Evolutionary conservation across 1,140 invertebrate species (phyloP).

Genomic region (Periplaneta americana): DNA sequence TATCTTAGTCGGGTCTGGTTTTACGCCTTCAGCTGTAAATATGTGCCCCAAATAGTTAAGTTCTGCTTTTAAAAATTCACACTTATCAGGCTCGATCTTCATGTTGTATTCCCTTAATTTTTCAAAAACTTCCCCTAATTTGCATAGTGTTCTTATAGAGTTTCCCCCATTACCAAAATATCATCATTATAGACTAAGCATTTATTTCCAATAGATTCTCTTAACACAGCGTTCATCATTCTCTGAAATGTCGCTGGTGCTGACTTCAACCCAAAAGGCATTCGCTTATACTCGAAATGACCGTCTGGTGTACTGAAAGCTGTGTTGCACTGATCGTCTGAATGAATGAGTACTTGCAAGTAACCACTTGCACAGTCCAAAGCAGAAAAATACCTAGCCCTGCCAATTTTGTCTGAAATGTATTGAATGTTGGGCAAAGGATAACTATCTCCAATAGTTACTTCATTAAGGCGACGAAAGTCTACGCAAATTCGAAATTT

Average conservation of each 20-base stretch:
- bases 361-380: slow-evolving; percentile 10
- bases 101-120: slow-evolving; percentile 30
- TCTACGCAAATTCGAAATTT: slow-evolving; percentile 30
- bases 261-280: slow-evolving; percentile 32
- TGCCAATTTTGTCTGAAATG: slow-evolving; percentile 8
- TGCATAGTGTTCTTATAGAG: slow-evolving; percentile 36
- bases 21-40: slow-evolving; percentile 21
- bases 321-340: slow-evolving; percentile 23
- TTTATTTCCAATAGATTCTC: slow-evolving; percentile 28
- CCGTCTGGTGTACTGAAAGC: slow-evolving; percentile 31
- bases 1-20: slow-evolving; percentile 21
- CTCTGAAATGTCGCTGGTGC: slow-evolving; percentile 29
- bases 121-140: slow-evolving; percentile 30
- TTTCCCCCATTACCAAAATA: slow-evolving; percentile 32
- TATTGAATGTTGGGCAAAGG: slow-evolving; percentile 40
- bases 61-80: slow-evolving; percentile 26
- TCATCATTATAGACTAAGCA: slow-evolving; percentile 42
- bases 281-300: slow-evolving; percentile 28
- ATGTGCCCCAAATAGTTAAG: slow-evolving; percentile 29
- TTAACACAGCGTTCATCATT: slow-evolving; percentile 30
- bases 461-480: slow-evolving; percentile 33
- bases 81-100: slow-evolving; percentile 39
- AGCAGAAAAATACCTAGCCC: neutral
- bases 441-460: slow-evolving; percentile 32
- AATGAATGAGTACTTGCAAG: slow-evolving; percentile 22